Base-by-base conservation (phyloP, 2,888 invertebrate genomes). In the Dexiosoma caninum region DNA sequence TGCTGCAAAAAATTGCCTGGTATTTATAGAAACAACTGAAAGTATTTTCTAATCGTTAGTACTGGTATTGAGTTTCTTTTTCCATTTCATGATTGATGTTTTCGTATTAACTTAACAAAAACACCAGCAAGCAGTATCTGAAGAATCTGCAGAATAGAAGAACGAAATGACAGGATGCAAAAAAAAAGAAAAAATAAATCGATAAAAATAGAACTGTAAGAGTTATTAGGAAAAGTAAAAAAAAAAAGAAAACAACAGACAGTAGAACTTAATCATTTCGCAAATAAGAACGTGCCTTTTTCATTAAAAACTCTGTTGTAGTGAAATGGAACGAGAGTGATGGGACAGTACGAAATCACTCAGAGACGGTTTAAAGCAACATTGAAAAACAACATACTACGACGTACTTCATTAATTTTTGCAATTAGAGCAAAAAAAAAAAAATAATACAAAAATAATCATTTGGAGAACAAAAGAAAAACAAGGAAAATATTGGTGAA, bases 371-470 rank as follows among this genome's bases (percentile, higher is more conserved):
- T 40, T 9, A 7, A 46, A 64, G 9, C n/a, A 51, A 14, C 12
- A 42, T 12, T 46, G 69, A 70, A 55, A 71, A 32, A 66, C 60
- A 80, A 66, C 74, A 53, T 59, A 62, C 64, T 75, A 60, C 53
- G 66, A 76, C 71, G 76, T 71, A 71, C 76, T 80, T 80, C 60
- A 80, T 80, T 80, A 80, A 40, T 76, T 71, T 72, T 76, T 80
- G 71, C 71, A 80, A 80, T 76, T 80, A 76, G 72, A 72, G 71
- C 71, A 77, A 67, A 59, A 66, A 51, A 16, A 8, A 27, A 6
- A 4, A 35, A 16, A 10, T 49, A 32, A 23, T 30, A n/a, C 27
- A 27, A 5, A 27, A 27, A 27, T 3, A 6, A 27, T 27, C 27
- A 6, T n/a, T n/a, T n/a, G n/a, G n/a, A 51, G 44, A 27, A 16